Percentiles rank a stretch among this genome's conserved stretches.
phyloP scores from a whole-genome alignment of 2,113 vertebrate species.

The Saimiri boliviensis region DNA sequence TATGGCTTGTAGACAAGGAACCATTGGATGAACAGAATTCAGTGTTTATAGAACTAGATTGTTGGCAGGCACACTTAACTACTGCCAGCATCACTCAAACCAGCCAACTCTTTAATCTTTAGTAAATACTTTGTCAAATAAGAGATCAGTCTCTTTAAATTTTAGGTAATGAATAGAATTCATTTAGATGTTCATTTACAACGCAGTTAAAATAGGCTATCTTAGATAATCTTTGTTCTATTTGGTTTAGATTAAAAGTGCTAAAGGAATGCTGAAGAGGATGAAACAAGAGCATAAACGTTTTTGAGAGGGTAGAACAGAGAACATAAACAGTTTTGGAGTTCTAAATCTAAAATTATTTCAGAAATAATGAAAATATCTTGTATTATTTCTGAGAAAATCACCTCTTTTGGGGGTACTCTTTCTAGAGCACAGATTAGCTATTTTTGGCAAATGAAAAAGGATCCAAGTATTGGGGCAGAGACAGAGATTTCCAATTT shows the following conservation, averaged over 20 bases:
- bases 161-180: slow-evolving; percentile 76
- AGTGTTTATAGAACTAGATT: slow-evolving; percentile 45
- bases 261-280: slow-evolving; percentile 43
- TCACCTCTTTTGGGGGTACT: background rate
- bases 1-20: slow-evolving; percentile 52
- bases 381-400: slow-evolving; percentile 26
- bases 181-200: slow-evolving; percentile 56
- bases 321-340: background rate
- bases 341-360: slow-evolving; percentile 33
- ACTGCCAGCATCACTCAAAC: slow-evolving; percentile 17
- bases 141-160: slow-evolving; percentile 63
- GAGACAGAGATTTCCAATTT: background rate
- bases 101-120: slow-evolving; percentile 68
- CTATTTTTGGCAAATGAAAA: background rate
- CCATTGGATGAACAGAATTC: slow-evolving; percentile 15
- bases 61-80: slow-evolving; percentile 52
- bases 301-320: background rate
- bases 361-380: slow-evolving; percentile 41
- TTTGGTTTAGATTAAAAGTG: slow-evolving; percentile 30
- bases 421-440: background rate
- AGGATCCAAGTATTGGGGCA: background rate
- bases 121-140: slow-evolving; percentile 69
- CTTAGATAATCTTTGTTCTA: slow-evolving; percentile 45
- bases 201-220: slow-evolving; percentile 56
- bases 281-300: background rate